Base-by-base conservation (phyloP, 2,113 vertebrate species). In the Phalacrocorax aristotelis region DNA sequence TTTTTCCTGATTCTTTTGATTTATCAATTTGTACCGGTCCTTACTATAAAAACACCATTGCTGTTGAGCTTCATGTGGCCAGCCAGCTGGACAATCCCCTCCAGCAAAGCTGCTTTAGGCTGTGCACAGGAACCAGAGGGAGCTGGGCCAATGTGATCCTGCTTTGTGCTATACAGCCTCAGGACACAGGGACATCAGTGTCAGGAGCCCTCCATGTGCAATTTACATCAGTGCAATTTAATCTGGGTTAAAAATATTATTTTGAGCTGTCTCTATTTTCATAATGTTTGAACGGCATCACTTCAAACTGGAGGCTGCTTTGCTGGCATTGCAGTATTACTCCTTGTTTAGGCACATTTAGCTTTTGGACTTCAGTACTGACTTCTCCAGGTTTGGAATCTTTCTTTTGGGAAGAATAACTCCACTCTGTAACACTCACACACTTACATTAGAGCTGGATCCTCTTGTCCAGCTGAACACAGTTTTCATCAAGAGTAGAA, bases 151-250 rank as follows among this genome's bases (percentile, higher is more conserved):
- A 42, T 20, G 1, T 17, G n/a, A 14, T 34, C 14, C 26, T 66
- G 55, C 60, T 36, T 20, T 14, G 12, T 54, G n/a, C 69, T 26
- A 3, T 4, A 27, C 14, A 66, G 40, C 62, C 46, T 30, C 40
- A 68, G 72, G 27, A 55, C 74, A 42, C 16, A 19, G 29, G 36
- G 27, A 44, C 20, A 44, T 17, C 1, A 1, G 23, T 3, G 0
- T 9, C 6, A 13, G 58, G 51, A 96, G 42, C 6, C 18, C 7
- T 14, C 13, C 0, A 0, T 6, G 2, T 29, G n/a, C 34, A 76
- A 83, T 72, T 81, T 61, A 22, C 30, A 64, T 48, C 51, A 44
- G n/a, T 36, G 42, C 48, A 49, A 62, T 62, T 69, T 36, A 52
- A 68, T 68, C 25, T 70, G n/a, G 4, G 7, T 74, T 58, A 13